Base-by-base conservation (phyloP, 2,113 vertebrate genomes). In the Dicerorhinus sumatrensis region DNA sequence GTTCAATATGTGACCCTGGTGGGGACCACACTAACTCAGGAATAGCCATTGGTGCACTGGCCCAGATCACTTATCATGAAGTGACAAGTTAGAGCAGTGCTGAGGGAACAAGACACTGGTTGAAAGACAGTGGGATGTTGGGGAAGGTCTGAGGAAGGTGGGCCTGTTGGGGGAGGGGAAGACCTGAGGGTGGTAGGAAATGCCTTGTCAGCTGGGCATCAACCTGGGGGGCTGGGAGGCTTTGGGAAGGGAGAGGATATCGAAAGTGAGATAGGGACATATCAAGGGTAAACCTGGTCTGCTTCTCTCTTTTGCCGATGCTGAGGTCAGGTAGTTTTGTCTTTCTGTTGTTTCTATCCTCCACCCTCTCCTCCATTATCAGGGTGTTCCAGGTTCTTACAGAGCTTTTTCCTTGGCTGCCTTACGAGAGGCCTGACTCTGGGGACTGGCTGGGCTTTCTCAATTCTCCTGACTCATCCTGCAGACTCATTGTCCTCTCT, bases 391-490 rank as follows among this genome's bases (percentile, higher is more conserved):
- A 93, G 82, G 96, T 96, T 98, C 83, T 89, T 92, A 80, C 51
- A 91, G 93, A 96, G 63, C 21, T 62, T 95, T 92, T 97, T 91
- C 79, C 70, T 97, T 98, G 97, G 97, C 98, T 96, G 82, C 84
- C 80, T 94, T 96, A 83, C 0, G 62, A 97, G 70, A 96, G 36
- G 23, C 87, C 94, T 97, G 97, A 92, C 97, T 98, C 89, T 91
- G 88, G 96, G 96, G 96, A 98, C 95, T 84, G 90, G 25, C 97
- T 90, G 92, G 92, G 76, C 46, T 97, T 96, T 97, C 94, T 96
- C 90, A 94, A 94, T 96, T 97, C 89, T 98, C 97, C 97, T 98
- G 98, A 98, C 97, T 98, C 97, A 98, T 97, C 90, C 90, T 98
- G 97, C 98, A 97, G 97, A 96, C 91, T 97, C 83, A 90, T 16